Conservation (phyloP, 1,140 invertebrate species). For the Brachionus plicatilis region DNA sequence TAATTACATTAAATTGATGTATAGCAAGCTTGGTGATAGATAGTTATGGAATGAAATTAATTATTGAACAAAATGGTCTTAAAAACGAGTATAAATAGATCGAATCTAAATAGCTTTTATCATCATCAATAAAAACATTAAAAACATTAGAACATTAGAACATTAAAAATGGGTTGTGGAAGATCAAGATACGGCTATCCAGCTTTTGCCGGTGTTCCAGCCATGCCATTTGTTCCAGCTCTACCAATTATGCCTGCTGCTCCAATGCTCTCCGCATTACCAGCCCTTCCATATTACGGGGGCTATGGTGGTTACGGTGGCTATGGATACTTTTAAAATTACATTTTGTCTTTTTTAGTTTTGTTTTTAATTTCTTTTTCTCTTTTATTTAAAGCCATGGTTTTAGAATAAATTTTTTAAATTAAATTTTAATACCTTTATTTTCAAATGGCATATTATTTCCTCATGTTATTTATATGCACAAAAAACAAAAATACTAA, state of each 20-base stretch:
- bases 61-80: background rate
- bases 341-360: background rate
- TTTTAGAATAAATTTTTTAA: background rate
- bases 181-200: background rate
- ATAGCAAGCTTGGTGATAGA: background rate
- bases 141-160: background rate
- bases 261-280: background rate
- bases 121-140: background rate
- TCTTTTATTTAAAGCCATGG: background rate
- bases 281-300: background rate
- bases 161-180: background rate
- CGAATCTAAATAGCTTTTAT: background rate
- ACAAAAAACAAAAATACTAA: too few relatives aligned
- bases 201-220: background rate
- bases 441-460: background rate
- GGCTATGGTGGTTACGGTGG: background rate
- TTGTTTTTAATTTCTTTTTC: background rate
- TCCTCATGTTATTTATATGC: too few relatives aligned
- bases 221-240: background rate
- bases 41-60: background rate
- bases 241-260: background rate
- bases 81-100: background rate
- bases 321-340: background rate
- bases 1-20: background rate
- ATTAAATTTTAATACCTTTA: too few relatives aligned